Conservation (phyloP, 2,113 vertebrate species). For the Paradoxurus hermaphroditus region DNA sequence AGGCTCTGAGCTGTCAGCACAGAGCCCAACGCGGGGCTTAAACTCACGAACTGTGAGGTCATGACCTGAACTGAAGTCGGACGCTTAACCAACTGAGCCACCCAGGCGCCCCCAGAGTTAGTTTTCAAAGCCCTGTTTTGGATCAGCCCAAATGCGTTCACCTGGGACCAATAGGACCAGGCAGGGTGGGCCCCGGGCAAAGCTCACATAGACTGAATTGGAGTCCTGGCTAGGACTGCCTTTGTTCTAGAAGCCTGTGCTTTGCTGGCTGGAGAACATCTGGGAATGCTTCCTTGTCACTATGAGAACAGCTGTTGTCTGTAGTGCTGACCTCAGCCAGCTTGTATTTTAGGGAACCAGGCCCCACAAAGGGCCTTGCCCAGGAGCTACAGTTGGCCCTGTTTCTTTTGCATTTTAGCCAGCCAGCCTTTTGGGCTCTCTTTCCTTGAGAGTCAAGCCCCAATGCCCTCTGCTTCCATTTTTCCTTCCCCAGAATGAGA, state of each 20-base stretch:
- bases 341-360: constrained; percentile 35
- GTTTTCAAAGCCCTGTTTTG: neutral
- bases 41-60: too few relatives aligned
- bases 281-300: neutral
- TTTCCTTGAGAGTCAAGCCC: neutral
- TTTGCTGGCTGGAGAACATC: neutral
- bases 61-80: too few relatives aligned
- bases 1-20: too few relatives aligned
- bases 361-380: neutral
- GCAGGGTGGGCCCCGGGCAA: neutral
- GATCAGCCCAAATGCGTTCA: neutral
- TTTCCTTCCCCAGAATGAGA: neutral
- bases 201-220: neutral
- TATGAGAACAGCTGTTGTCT: constrained; percentile 2
- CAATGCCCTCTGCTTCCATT: neutral
- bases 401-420: neutral
- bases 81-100: too few relatives aligned
- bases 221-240: neutral
- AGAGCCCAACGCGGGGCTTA: too few relatives aligned
- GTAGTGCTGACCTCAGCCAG: neutral
- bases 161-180: too few relatives aligned
- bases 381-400: neutral
- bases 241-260: neutral
- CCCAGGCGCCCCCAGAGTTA: too few relatives aligned
- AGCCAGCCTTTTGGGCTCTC: neutral